Base-by-base conservation (phyloP, 2,113 vertebrate genomes). In the Corvus cornix region DNA sequence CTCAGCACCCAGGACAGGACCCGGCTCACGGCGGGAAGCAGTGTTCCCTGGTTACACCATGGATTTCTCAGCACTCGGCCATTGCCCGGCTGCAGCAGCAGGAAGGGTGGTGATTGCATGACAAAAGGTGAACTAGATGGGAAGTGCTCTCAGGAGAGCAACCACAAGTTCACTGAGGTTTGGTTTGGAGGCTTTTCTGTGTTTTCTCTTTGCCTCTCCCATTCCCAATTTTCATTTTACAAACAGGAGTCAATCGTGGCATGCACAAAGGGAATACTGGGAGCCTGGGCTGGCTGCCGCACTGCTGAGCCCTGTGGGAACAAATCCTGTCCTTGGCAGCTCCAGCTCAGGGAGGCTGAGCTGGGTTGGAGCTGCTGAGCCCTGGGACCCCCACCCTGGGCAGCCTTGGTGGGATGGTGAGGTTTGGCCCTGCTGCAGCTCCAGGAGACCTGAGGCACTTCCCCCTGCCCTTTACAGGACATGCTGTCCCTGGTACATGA, bases 81-180 rank as follows among this genome's bases (percentile, higher is more conserved):
- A 5, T 48, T 48, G 35, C 74, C 23, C 1, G 5, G 48, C 90
- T 14, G 1, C n/a, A 9, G 69, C 46, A 59, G 64, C 39, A 2
- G 30, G 43, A 62, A 46, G 63, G 58, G 33, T 53, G 37, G 52
- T 49, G 81, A 87, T 64, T 67, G 69, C 49, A 59, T 51, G 72
- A 55, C 81, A 80, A 55, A 79, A 87, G 81, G 84, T 89, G 91
- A 74, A 78, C 91, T 90, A 78, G 39, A 77, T 16, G 48, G 26
- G 58, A 52, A 78, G 86, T 30, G 78, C 70, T 77, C 77, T 77
- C 51, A 4, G 2, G 82, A 68, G 89, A 81, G 63, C 84, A 78
- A 80, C 83, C 63, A 64, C 62, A n/a, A 64, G 48, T 89, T 93
- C 22, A 9, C 58, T 1, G 26, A 79, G 43, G 67, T 86, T 80